Conservation (phyloP, 2,113 vertebrate genomes). For the Desmodus rotundus region DNA sequence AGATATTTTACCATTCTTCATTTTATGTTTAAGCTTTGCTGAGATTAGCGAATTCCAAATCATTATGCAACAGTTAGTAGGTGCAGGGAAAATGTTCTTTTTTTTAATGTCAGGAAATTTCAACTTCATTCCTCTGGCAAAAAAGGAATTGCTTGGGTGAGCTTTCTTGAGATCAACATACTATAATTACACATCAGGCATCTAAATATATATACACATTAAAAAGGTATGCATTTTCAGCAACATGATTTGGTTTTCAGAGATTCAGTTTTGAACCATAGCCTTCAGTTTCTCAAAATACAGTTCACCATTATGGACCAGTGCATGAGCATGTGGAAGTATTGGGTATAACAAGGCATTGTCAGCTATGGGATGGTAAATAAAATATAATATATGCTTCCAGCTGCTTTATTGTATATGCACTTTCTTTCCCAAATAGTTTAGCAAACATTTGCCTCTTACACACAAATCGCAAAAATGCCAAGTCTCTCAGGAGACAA, state of each 20-base stretch:
- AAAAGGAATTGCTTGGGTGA: slow-evolving; percentile 18
- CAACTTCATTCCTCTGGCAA: neutral
- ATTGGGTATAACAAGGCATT: neutral
- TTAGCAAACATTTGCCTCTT: neutral
- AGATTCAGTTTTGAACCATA: neutral
- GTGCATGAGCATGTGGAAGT: neutral
- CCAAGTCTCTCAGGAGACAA: neutral
- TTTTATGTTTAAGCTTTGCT: slow-evolving; percentile 34
- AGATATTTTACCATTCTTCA: neutral
- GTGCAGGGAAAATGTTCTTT: neutral
- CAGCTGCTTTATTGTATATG: neutral
- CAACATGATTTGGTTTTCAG: neutral
- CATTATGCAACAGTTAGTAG: neutral
- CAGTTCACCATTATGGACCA: neutral
- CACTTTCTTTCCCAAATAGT: neutral
- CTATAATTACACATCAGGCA: neutral
- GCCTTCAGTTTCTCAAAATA: neutral
- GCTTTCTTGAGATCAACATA: neutral
- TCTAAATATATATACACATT: slow-evolving; percentile 25
- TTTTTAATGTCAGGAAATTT: slow-evolving; percentile 50
- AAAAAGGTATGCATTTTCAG: neutral
- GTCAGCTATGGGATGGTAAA: neutral
- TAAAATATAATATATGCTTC: neutral
- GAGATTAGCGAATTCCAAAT: slow-evolving; percentile 44
- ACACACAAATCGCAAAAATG: neutral